Percentiles rank a stretch among this genome's conserved stretches.
Evolutionary conservation across 2,113 vertebrate genomes (phyloP).

Genomic region (Solenodon paradoxus): DNA sequence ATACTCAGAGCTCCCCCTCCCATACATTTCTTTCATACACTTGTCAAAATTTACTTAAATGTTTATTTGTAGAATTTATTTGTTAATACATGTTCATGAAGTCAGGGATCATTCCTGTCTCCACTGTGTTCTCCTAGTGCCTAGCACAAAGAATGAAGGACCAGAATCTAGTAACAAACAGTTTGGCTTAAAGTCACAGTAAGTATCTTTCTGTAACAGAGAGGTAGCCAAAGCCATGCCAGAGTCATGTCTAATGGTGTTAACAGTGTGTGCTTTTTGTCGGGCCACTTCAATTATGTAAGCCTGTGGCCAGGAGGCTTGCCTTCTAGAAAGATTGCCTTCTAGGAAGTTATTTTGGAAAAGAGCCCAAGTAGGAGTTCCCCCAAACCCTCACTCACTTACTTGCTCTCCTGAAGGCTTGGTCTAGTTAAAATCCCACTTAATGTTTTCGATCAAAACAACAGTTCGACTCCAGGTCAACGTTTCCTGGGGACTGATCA

Average conservation of each 20-base stretch:
- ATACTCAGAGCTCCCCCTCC: background rate
- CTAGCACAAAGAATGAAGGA: background rate
- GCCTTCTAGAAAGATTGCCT: too few species aligned
- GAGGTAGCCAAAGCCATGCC: background rate
- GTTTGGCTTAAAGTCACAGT: constrained; percentile 7
- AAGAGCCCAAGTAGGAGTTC: background rate
- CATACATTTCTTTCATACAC: background rate
- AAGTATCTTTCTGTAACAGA: constrained; percentile 18
- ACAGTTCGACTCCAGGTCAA: background rate
- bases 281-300: background rate
- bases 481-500: background rate
- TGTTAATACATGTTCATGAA: constrained; percentile 11
- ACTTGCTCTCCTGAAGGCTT: background rate
- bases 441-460: background rate
- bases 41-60: constrained; percentile 29
- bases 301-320: background rate
- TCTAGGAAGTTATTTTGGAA: constrained; percentile 24
- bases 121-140: background rate
- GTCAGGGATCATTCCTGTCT: background rate
- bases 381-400: background rate
- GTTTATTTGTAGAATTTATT: constrained; percentile 36
- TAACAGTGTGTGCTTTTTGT: background rate
- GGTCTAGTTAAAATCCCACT: constrained; percentile 10
- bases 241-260: background rate
- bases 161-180: background rate